Percentiles rank a stretch among this genome's conserved stretches.
These are phyloP conservation scores for Platypus cylindrus DNA, from an alignment of 2,888 invertebrate genomes.

Conservation along the genomic window DNA sequence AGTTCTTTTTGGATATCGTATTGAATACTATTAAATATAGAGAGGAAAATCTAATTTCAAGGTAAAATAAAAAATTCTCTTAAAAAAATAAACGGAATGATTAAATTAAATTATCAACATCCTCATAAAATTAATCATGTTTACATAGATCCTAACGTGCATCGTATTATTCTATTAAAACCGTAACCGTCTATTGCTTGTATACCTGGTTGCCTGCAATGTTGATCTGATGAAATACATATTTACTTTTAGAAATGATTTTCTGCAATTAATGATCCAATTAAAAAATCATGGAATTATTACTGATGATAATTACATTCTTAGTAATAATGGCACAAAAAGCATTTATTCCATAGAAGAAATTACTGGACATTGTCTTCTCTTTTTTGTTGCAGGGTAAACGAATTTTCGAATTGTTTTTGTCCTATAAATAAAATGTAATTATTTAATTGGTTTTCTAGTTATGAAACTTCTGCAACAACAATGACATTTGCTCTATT, in stretches of 20 bases:
- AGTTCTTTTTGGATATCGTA: constrained; percentile 36
- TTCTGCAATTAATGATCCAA: constrained; percentile 40
- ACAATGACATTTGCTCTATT: constrained; percentile 36
- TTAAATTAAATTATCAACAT: no score
- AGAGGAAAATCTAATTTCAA: constrained; percentile 31
- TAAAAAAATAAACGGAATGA: no score
- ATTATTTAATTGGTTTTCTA: neutral
- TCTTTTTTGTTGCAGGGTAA: constrained; percentile 17
- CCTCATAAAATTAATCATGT: neutral
- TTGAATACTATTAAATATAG: constrained; percentile 35
- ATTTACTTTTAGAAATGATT: constrained; percentile 35
- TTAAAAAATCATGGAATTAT: constrained; percentile 30
- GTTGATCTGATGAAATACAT: neutral
- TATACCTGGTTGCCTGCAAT: neutral
- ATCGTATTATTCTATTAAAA: neutral
- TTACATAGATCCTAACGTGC: neutral
- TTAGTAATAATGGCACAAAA: neutral
- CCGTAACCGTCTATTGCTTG: no score
- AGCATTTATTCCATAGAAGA: neutral
- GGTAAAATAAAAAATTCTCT: constrained; percentile 2
- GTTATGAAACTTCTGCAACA: constrained; percentile 10
- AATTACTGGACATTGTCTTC: constrained; percentile 5
- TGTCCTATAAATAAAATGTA: neutral
- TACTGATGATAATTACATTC: constrained; percentile 7
- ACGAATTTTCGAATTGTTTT: neutral